These are phyloP conservation scores for Malacoctenus gilli DNA, from an alignment of 2,797 vertebrate species.

Conservation along the genomic window DNA sequence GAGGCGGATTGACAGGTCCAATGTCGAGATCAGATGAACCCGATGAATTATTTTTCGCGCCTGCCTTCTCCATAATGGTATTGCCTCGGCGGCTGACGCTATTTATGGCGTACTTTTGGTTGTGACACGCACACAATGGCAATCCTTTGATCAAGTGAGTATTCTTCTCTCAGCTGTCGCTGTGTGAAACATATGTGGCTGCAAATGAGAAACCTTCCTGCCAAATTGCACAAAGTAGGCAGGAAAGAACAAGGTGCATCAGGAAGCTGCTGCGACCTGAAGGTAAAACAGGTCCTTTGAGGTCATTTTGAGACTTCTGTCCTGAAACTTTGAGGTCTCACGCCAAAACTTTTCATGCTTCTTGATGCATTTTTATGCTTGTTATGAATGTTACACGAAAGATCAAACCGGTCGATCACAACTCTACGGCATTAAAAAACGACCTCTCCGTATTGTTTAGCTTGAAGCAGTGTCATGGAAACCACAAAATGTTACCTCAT, in stretches of 20 bases:
- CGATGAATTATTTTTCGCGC: constrained; percentile 30
- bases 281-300: neutral
- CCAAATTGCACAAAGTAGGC: constrained; percentile 27
- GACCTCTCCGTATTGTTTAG: no score
- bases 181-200: constrained; percentile 23
- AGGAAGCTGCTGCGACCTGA: constrained; percentile 42
- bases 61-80: constrained; percentile 1
- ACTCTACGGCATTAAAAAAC: no score
- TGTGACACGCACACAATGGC: constrained; percentile 2
- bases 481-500: constrained; percentile 96
- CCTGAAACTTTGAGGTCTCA: no score
- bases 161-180: constrained; percentile 22
- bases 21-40: constrained; percentile 32
- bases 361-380: no score
- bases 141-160: constrained; percentile 30
- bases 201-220: constrained; percentile 43
- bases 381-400: no score
- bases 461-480: no score
- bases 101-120: constrained; percentile 20
- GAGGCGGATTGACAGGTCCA: constrained; percentile 37
- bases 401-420: no score
- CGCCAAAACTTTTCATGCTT: no score
- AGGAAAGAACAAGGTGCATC: constrained; percentile 48
- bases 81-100: constrained; percentile 9
- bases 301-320: no score